phyloP scores from a whole-genome alignment of 2,888 invertebrate species.

The Stenchaetothrips biformis region DNA sequence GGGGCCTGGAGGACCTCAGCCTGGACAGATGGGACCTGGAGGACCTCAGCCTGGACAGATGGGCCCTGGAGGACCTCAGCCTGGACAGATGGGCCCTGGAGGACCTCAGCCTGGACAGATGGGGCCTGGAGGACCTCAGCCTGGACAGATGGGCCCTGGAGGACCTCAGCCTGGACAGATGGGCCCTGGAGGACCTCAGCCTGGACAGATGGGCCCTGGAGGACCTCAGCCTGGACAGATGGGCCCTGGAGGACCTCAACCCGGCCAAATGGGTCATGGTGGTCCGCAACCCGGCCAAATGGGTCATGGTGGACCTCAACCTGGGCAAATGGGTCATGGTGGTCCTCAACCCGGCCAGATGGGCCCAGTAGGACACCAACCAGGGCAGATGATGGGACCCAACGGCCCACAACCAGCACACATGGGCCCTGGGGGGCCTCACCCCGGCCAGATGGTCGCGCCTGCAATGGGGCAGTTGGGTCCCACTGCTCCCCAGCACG shows the following conservation, averaged over 20 bases:
- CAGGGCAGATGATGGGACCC: not conserved
- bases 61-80: not conserved
- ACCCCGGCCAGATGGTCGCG: conserved; percentile 24
- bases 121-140: not conserved
- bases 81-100: conserved; percentile 11
- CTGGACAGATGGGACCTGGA: conserved; percentile 36
- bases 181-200: not conserved
- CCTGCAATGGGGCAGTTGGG: conserved; percentile 33
- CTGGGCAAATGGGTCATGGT: not conserved
- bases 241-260: not conserved
- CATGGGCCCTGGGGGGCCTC: not conserved
- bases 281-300: conserved; percentile 1
- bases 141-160: not conserved
- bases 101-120: conserved; percentile 32
- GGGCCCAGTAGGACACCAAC: not conserved
- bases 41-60: conserved; percentile 18
- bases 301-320: not conserved
- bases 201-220: conserved; percentile 7
- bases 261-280: not conserved
- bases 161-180: not conserved
- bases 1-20: conserved; percentile 33
- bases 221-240: conserved; percentile 12
- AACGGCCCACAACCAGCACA: not conserved
- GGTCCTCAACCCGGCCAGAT: not conserved
- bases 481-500: conserved; percentile 35